A percentile compares a stretch with the other conserved stretches of the same genome.
phyloP scores from a whole-genome alignment of 2,113 vertebrate genomes.

The Numenius arquata region DNA sequence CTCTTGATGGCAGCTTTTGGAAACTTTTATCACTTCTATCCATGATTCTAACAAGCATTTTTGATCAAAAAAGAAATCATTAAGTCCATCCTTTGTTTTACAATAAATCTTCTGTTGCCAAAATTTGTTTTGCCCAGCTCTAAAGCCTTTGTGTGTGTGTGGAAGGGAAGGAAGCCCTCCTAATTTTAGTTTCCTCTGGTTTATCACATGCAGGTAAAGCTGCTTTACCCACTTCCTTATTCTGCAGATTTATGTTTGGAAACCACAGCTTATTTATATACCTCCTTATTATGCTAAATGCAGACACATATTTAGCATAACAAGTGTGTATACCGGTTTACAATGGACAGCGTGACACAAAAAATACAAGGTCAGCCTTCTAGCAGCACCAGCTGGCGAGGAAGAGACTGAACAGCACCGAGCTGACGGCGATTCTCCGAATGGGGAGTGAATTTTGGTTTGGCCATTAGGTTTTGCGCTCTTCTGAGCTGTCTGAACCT shows the following conservation, averaged over 20 bases:
- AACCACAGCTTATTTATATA: not conserved
- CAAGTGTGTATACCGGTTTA: not conserved
- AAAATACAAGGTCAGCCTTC: not conserved
- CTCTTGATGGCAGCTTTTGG: not conserved
- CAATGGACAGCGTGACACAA: not conserved
- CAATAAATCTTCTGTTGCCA: not conserved
- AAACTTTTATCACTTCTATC: not conserved
- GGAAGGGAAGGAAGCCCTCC: not conserved
- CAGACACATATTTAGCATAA: not conserved
- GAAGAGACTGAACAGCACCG: not conserved
- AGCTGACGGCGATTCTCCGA: not conserved
- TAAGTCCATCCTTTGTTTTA: not conserved
- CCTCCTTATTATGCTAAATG: not conserved
- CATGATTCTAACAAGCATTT: not conserved
- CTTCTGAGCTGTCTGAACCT: not conserved
- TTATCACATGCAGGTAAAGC: not conserved
- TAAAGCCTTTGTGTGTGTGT: not conserved
- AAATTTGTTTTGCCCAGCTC: not conserved
- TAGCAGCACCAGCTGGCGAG: not conserved
- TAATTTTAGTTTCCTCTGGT: not conserved
- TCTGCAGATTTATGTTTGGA: not conserved
- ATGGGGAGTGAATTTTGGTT: not conserved
- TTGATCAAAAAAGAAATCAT: not conserved
- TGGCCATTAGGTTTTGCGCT: not conserved
- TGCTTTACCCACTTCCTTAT: not conserved